phyloP scores from a whole-genome alignment of 2,797 vertebrate species.

The Myotis pilosus region DNA sequence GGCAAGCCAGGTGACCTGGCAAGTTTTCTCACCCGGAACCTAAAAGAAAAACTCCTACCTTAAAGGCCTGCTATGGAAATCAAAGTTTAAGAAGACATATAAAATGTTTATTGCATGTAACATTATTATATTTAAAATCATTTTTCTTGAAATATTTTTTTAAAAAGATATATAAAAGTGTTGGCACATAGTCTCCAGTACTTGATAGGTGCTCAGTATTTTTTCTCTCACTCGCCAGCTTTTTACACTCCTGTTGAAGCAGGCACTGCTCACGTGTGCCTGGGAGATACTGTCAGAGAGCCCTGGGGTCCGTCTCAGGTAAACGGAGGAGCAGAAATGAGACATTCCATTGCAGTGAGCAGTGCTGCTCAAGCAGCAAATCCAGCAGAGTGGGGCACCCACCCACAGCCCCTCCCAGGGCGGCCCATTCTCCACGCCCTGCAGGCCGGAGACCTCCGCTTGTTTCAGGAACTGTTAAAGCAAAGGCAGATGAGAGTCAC shows the following conservation, averaged over 20 bases:
- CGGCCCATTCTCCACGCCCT: rapidly evolving
- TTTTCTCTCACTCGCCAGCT: background rate
- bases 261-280: background rate
- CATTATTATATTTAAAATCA: too few relatives aligned
- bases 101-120: background rate
- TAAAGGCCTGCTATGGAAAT: background rate
- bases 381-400: background rate
- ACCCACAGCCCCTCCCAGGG: background rate
- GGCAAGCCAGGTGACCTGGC: background rate
- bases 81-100: background rate
- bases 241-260: background rate
- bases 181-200: rapidly evolving
- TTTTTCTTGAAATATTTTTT: background rate
- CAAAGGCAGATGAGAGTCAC: slow-evolving; percentile 15
- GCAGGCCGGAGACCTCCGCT: background rate
- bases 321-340: background rate
- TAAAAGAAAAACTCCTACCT: background rate
- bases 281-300: background rate
- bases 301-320: background rate
- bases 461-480: background rate
- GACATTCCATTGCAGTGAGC: background rate
- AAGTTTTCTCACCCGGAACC: background rate
- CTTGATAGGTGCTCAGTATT: background rate
- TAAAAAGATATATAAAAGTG: background rate
- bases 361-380: background rate